phyloP scores from a whole-genome alignment of 1,140 invertebrate species.

The Phortica variegata region DNA sequence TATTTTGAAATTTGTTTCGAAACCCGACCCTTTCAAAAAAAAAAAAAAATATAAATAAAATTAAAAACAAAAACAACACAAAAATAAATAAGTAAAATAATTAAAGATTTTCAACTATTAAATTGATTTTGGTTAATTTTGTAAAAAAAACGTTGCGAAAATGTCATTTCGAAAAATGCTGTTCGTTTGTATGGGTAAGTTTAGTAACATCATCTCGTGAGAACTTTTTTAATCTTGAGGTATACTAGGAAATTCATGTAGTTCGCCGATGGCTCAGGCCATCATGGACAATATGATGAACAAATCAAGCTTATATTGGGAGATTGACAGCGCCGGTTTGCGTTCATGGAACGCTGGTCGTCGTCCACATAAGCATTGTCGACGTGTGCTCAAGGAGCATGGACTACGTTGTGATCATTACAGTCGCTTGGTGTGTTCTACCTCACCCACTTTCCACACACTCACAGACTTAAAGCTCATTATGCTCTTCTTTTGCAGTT shows the following conservation, averaged over 20 bases:
- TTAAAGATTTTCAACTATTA: slow-evolving; percentile 6
- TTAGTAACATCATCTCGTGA: not conserved
- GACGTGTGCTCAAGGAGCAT: slow-evolving; percentile 25
- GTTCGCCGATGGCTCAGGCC: slow-evolving; percentile 38
- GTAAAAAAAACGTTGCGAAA: not conserved
- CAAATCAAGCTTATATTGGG: slow-evolving; percentile 43
- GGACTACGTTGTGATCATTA: slow-evolving; percentile 35
- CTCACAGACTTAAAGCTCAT: no score
- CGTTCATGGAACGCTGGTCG: slow-evolving; percentile 39
- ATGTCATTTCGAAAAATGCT: slow-evolving; percentile 33
- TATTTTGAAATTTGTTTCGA: no score
- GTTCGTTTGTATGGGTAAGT: slow-evolving; percentile 40
- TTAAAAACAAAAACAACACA: no score
- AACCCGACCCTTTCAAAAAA: no score
- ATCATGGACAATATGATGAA: slow-evolving; percentile 40
- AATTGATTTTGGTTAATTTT: no score
- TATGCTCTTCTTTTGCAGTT: slow-evolving; percentile 12
- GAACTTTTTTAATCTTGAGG: not conserved
- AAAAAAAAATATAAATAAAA: no score
- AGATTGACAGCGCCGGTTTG: slow-evolving; percentile 38
- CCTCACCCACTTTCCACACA: not conserved
- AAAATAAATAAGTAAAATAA: not conserved
- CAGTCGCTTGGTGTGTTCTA: slow-evolving; percentile 25
- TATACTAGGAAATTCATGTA: slow-evolving; percentile 33
- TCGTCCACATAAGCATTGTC: slow-evolving; percentile 25